Evolutionary conservation across 2,797 vertebrate genomes (phyloP), one percentile per base, ranked within the genome.

Genomic region (Knipowitschia caucasica): DNA sequence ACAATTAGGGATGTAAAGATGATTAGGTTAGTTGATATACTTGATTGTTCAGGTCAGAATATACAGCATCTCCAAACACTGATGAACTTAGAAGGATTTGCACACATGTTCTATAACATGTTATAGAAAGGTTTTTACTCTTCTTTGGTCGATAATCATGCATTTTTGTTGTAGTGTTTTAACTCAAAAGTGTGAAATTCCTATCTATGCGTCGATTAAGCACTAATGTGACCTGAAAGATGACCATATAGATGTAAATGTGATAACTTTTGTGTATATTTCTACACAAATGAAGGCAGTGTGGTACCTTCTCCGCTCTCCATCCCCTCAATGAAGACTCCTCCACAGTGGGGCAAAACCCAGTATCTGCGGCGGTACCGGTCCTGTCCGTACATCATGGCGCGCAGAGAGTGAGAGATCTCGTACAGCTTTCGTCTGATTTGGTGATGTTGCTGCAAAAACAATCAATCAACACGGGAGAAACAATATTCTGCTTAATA

Each of bases 361-460:
- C 97, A 99, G 81, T 98, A 99, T 29, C 97, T 91, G 15, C 96
- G 95, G 36, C 92, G 91, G 68, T 94, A 99, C 1, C 97, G 94
- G 74, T 99, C 96, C 72, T 98, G 96, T 8, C 97, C 97, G 5
- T 98, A 98, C 91, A 94, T 94, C 95, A 96, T 94, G 0, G 95
- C 96, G 58, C 97, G 94, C 47, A 99, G 82, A 38, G 93, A 95
- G 56, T 99, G 95, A 1, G 95, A 96, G 6, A 95, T 94, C 69
- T 99, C 97, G 75, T 98, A 98, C 45, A 99, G 85, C 84, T 99
- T 99, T 82, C 86, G 92, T 59, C 96, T 92, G 81, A 94, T 95
- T 83, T 96, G 95, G 82, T 94, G 95, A 78, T 99, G 96, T 92
- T 99, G 97, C 97, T 99, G 87, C 81, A 47, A 46, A 10, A 15